Percentiles rank a stretch among this genome's conserved stretches.
These are phyloP conservation scores for Gymnocheta viridis DNA, from an alignment of 2,888 invertebrate genomes.

Conservation along the genomic window DNA sequence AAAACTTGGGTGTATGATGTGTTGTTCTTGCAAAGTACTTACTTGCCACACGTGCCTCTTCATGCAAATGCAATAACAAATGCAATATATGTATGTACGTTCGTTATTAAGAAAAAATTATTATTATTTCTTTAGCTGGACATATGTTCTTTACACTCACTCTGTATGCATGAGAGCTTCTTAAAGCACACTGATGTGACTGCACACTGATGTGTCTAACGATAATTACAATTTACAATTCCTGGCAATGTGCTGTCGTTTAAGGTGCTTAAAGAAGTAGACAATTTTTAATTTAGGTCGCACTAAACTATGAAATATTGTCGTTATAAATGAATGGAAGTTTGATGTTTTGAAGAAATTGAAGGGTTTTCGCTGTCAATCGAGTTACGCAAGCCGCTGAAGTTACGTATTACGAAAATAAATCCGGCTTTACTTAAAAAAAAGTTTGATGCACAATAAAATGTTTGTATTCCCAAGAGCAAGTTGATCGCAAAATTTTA, in stretches of 20 bases:
- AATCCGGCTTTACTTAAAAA: too few species aligned
- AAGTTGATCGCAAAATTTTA: too few species aligned
- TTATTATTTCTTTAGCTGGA: not conserved
- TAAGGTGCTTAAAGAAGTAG: conserved; percentile 3
- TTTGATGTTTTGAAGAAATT: not conserved
- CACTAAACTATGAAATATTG: conserved; percentile 13
- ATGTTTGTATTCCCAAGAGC: too few species aligned
- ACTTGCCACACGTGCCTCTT: conserved; percentile 62
- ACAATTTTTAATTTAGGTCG: conserved; percentile 17
- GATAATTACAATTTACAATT: conserved; percentile 46
- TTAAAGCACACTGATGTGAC: conserved; percentile 28
- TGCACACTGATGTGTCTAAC: conserved; percentile 30
- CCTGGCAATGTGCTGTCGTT: conserved; percentile 12
- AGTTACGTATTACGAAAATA: too few species aligned
- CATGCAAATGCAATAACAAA: conserved; percentile 60
- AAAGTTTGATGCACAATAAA: too few species aligned
- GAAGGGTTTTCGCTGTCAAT: conserved; percentile 7
- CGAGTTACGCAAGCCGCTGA: not conserved
- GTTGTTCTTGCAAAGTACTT: conserved; percentile 14
- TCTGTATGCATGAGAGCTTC: conserved; percentile 51
- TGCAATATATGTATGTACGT: conserved; percentile 21
- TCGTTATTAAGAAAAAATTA: conserved; percentile 33
- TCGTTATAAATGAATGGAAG: conserved; percentile 26
- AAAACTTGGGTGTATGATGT: conserved; percentile 22
- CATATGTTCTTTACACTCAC: conserved; percentile 15